Conservation (phyloP, 2,888 invertebrate genomes). For the Orthosia incerta region DNA sequence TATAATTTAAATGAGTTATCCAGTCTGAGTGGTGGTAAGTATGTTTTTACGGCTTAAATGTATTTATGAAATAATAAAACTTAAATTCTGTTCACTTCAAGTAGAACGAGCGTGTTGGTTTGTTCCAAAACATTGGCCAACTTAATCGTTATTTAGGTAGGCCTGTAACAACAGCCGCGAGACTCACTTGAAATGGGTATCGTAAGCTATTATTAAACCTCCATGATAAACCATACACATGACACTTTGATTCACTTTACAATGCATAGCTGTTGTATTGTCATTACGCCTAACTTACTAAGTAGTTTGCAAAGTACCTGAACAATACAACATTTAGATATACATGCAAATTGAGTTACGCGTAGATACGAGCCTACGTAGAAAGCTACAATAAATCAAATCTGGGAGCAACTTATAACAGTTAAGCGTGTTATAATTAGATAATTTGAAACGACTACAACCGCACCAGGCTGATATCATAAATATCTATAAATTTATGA, state of each 20-base stretch:
- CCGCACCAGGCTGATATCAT: conserved; percentile 12
- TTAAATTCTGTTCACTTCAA: not conserved
- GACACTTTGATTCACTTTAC: conserved; percentile 21
- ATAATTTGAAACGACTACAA: conserved; percentile 24
- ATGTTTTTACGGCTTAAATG: not conserved
- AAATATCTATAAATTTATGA: conserved; percentile 37
- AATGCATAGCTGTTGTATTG: conserved; percentile 18
- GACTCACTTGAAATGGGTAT: not conserved
- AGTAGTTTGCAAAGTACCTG: conserved; percentile 25
- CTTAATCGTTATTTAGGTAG: not conserved
- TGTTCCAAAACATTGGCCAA: not conserved
- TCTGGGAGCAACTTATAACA: conserved; percentile 24
- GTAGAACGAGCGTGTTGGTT: not conserved
- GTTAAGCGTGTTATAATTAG: conserved; percentile 22
- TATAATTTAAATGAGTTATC: not conserved
- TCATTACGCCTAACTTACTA: conserved; percentile 34
- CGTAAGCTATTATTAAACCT: not conserved
- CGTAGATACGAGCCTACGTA: not conserved
- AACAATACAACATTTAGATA: conserved; percentile 35
- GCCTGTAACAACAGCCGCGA: not conserved
- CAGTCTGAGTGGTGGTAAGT: not conserved
- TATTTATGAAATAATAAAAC: not conserved
- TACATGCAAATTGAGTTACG: too few relatives aligned
- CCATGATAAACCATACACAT: not conserved
- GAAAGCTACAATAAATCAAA: conserved; percentile 32